Conservation (phyloP, 53 echinoderm and acorn worm genomes). For the Luidia sarsii region DNA sequence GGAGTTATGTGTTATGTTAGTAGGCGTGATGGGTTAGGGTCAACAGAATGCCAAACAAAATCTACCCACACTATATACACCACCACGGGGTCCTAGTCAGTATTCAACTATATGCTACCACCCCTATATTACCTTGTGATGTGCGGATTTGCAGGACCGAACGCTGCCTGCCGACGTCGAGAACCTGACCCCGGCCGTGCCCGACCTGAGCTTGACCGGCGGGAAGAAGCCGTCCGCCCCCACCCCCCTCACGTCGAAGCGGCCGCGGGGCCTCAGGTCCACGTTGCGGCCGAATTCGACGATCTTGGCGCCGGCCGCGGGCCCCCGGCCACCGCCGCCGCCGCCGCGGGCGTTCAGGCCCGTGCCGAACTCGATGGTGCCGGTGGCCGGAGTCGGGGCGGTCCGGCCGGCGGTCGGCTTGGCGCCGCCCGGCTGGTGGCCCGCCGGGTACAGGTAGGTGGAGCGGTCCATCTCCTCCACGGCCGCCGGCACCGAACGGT, state of each 20-base stretch:
- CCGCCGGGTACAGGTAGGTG: slow-evolving; percentile 37
- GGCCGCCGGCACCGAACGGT: slow-evolving; percentile 74
- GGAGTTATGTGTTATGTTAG: too few relatives aligned
- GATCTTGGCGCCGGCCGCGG: slow-evolving; percentile 72
- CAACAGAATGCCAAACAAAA: too few relatives aligned
- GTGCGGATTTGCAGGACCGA: slow-evolving; percentile 10
- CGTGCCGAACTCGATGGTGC: slow-evolving; percentile 72
- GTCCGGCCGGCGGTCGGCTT: slow-evolving; percentile 45
- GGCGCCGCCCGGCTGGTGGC: slow-evolving; percentile 13
- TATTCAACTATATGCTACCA: too few relatives aligned
- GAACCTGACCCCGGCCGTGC: slow-evolving; percentile 26
- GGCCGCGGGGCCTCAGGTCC: slow-evolving; percentile 62
- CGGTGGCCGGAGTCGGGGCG: slow-evolving; percentile 59
- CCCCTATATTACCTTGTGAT: too few relatives aligned
- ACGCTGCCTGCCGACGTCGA: slow-evolving; percentile 37
- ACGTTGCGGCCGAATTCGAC: slow-evolving; percentile 72
- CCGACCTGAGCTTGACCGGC: slow-evolving; percentile 66
- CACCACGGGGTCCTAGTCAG: too few relatives aligned
- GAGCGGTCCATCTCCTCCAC: slow-evolving; percentile 42
- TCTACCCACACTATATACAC: too few relatives aligned
- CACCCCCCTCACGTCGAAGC: slow-evolving; percentile 73
- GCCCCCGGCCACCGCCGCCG: slow-evolving; percentile 39
- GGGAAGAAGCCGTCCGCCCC: slow-evolving; percentile 74
- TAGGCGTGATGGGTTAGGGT: too few relatives aligned
- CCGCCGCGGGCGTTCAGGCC: too few relatives aligned